Conservation (phyloP, 35 echinoderm and acorn worm genomes). For the Patiria miniata region DNA sequence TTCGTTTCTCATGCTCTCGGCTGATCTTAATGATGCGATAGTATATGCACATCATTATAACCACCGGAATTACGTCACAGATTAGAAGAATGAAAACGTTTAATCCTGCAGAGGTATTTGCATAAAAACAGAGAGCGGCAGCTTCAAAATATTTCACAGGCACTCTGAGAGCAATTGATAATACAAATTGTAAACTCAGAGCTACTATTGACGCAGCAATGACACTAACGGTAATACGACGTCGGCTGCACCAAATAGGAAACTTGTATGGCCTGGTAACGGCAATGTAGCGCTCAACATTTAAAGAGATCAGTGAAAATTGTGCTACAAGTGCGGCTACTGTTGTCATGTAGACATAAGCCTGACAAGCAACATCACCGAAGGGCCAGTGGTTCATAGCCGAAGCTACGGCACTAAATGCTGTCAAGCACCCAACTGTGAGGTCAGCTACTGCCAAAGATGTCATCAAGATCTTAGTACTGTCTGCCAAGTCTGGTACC, state of each 20-base stretch:
- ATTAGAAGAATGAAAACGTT: background rate
- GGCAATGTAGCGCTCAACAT: background rate
- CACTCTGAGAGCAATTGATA: background rate
- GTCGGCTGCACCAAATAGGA: background rate
- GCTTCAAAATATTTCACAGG: background rate
- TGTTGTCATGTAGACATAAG: background rate
- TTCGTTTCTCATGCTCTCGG: background rate
- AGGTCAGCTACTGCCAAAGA: no score
- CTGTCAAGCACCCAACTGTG: no score
- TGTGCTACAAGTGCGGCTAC: background rate
- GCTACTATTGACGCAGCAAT: no score
- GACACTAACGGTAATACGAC: no score
- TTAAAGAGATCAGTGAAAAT: background rate
- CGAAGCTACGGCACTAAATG: no score
- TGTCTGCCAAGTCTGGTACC: no score
- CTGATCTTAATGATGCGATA: conserved; percentile 4
- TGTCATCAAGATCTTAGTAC: no score
- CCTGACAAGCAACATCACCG: background rate
- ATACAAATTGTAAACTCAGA: background rate
- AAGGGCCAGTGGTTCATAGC: no score
- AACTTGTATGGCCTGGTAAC: background rate
- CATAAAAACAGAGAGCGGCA: background rate
- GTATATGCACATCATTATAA: background rate
- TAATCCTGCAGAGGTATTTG: background rate
- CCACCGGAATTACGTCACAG: background rate